Evolutionary conservation across 2,113 vertebrate species (phyloP).

Genomic region (Rhinoptilus africanus): DNA sequence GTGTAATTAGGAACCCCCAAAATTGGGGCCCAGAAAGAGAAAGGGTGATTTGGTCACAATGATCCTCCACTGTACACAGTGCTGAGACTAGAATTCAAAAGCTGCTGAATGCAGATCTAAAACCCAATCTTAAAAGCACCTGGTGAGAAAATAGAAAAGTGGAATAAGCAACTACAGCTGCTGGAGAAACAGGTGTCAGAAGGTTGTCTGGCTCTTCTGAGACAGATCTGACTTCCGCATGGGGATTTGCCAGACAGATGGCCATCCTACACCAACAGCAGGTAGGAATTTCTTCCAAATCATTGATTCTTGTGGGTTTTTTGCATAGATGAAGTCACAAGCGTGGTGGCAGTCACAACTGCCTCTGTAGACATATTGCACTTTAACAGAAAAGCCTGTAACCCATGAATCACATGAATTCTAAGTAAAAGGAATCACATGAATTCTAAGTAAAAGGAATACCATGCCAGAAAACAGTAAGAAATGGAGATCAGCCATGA

Average conservation of each 20-base stretch:
- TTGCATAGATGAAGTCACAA: conserved; percentile 11
- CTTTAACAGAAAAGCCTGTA: conserved; percentile 12
- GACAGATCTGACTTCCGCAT: not conserved
- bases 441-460: not conserved
- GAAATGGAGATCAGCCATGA: not conserved
- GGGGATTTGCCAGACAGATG: conserved; percentile 25
- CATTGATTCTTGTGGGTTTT: not conserved
- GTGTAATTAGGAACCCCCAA: not conserved
- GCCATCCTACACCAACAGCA: conserved; percentile 18
- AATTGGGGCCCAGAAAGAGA: not conserved
- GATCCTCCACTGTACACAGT: not conserved
- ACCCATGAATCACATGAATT: conserved; percentile 4
- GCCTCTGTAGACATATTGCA: not conserved
- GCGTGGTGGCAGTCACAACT: not conserved
- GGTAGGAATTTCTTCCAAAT: conserved; percentile 34
- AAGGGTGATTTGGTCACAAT: not conserved
- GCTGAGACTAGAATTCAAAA: not conserved
- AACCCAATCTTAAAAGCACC: not conserved
- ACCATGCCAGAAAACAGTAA: not conserved
- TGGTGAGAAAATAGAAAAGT: not conserved
- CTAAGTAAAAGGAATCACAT: not conserved
- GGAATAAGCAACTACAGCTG: not conserved
- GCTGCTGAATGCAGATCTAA: not conserved
- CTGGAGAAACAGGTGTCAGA: not conserved
- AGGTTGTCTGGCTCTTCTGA: not conserved